phyloP scores from a whole-genome alignment of 2,888 invertebrate species.

The Sycophila texana region DNA sequence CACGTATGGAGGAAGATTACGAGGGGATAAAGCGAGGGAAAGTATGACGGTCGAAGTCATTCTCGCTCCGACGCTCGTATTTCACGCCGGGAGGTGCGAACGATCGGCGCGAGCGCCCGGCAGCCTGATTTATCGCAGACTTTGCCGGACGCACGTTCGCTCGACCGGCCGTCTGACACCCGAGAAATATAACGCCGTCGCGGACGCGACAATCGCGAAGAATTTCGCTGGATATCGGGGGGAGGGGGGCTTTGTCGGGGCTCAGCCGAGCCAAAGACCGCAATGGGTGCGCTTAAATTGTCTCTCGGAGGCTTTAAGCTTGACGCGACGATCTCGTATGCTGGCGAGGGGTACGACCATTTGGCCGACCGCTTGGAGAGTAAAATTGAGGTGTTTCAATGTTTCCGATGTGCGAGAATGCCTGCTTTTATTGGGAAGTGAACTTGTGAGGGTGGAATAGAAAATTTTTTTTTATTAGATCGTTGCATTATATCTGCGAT shows the following conservation, averaged over 20 bases:
- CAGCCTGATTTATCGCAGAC: slow-evolving; percentile 42
- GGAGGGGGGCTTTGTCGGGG: not conserved
- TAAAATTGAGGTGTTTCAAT: no score
- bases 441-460: no score
- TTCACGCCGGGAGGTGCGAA: slow-evolving; percentile 26
- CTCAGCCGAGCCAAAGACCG: not conserved
- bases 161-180: not conserved
- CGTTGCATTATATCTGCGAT: no score
- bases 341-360: not conserved
- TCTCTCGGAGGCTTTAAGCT: not conserved
- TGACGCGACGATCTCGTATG: not conserved
- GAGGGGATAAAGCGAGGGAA: not conserved
- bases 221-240: not conserved
- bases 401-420: no score
- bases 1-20: not conserved
- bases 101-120: not conserved
- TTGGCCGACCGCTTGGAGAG: no score
- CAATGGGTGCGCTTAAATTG: not conserved
- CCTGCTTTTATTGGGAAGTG: no score
- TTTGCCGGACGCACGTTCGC: slow-evolving; percentile 8
- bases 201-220: slow-evolving; percentile 21
- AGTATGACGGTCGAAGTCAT: slow-evolving; percentile 28
- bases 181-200: slow-evolving; percentile 24
- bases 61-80: slow-evolving; percentile 32
- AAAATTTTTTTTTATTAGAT: no score